Percentiles rank a stretch among this genome's conserved stretches.
phyloP scores from a whole-genome alignment of 1,140 invertebrate species.

The Triops cancriformis region DNA sequence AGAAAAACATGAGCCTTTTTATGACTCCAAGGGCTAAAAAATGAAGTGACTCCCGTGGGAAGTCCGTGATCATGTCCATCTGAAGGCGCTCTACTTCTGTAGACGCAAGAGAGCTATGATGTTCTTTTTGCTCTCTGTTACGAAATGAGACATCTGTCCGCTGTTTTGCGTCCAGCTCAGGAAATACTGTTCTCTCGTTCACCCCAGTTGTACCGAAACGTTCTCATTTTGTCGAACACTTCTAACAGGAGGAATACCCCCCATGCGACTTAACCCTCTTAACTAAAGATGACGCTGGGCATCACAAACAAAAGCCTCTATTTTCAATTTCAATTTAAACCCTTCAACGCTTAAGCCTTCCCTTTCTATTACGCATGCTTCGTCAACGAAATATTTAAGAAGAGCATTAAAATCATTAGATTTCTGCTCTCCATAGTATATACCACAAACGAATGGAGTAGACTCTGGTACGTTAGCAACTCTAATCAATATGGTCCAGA shows the following conservation, averaged over 20 bases:
- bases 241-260: constrained; percentile 33
- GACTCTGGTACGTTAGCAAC: too few relatives aligned
- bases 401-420: too few relatives aligned
- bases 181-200: constrained; percentile 27
- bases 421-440: too few relatives aligned
- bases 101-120: not conserved
- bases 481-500: too few relatives aligned
- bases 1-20: not conserved
- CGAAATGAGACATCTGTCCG: constrained; percentile 25
- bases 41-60: not conserved
- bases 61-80: not conserved
- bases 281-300: constrained; percentile 26
- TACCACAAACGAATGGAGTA: too few relatives aligned
- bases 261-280: constrained; percentile 31
- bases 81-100: not conserved
- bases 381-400: too few relatives aligned
- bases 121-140: not conserved
- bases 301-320: constrained; percentile 32
- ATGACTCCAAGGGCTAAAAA: not conserved
- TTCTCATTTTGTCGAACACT: constrained; percentile 31
- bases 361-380: too few relatives aligned
- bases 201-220: constrained; percentile 29
- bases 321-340: too few relatives aligned
- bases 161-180: constrained; percentile 17
- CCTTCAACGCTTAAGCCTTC: too few relatives aligned